Evolutionary conservation across 35 echinoderm and acorn worm species (phyloP).

Genomic region (Ophioderma brevispina): DNA sequence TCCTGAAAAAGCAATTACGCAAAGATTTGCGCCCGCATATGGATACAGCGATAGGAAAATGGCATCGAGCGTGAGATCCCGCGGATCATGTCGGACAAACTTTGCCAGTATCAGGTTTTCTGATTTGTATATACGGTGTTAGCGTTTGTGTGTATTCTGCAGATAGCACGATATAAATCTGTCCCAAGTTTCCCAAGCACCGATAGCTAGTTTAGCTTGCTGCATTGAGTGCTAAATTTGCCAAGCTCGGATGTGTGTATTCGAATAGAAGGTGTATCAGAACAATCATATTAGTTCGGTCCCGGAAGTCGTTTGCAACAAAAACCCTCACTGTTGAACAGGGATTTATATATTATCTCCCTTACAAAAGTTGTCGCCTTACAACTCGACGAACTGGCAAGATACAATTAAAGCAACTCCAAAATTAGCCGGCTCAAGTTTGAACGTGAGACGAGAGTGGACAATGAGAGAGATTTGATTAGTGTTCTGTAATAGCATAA

Average conservation of each 20-base stretch:
- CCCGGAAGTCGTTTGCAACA: not conserved
- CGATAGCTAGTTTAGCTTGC: not conserved
- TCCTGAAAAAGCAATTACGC: constrained; percentile 6
- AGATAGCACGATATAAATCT: not conserved
- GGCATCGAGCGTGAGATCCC: constrained; percentile 1
- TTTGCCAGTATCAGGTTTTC: not conserved
- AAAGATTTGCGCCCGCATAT: not conserved
- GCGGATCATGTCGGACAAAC: constrained; percentile 3
- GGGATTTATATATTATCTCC: not conserved
- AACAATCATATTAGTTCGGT: not conserved
- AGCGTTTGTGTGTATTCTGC: constrained; percentile 2
- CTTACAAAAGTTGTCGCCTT: not conserved
- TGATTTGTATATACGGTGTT: not conserved
- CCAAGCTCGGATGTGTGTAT: not conserved
- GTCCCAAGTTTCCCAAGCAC: not conserved
- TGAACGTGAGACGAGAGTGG: not conserved
- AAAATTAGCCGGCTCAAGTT: not conserved
- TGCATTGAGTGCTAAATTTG: not conserved
- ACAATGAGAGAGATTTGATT: not conserved
- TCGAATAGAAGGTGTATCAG: not conserved
- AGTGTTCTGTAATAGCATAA: not conserved
- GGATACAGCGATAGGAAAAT: not conserved
- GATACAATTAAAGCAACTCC: not conserved
- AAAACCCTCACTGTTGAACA: not conserved
- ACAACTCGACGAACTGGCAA: not conserved